Evolutionary conservation across 2,113 vertebrate genomes (phyloP).

Genomic region (Bujurquina vittata): DNA sequence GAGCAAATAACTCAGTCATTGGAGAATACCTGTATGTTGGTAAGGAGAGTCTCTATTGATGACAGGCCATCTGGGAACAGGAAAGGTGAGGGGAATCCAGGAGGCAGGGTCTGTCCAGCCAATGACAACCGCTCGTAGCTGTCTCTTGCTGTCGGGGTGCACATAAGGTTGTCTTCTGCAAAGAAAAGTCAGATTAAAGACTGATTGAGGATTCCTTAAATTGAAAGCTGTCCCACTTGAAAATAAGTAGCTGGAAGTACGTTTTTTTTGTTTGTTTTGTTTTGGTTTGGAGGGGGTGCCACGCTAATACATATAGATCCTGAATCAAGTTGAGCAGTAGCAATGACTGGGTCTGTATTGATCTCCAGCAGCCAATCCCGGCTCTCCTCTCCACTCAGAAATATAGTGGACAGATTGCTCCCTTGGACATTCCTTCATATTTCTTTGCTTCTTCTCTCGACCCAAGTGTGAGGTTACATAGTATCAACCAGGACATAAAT

Average conservation of each 20-base stretch:
- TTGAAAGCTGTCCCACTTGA: not conserved
- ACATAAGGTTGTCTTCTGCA: constrained; percentile 94
- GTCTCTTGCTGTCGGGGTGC: constrained; percentile 96
- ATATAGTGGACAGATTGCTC: constrained; percentile 49
- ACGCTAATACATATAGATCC: constrained; percentile 50
- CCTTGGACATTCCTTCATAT: constrained; percentile 86
- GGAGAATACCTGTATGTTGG: constrained; percentile 89
- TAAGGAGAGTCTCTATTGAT: constrained; percentile 99
- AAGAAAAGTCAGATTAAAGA: constrained; percentile 27
- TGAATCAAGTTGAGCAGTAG: constrained; percentile 67
- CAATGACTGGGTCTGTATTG: constrained; percentile 28
- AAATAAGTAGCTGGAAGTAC: not conserved
- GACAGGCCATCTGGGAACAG: constrained; percentile 98
- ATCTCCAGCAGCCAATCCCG: constrained; percentile 37
- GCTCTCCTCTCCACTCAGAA: constrained; percentile 60
- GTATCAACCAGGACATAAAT: constrained; percentile 90
- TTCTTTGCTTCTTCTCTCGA: constrained; percentile 71
- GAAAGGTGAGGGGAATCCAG: constrained; percentile 96
- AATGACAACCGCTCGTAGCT: constrained; percentile 97
- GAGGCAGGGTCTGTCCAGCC: constrained; percentile 92
- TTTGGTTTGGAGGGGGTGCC: not conserved
- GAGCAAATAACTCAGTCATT: not conserved
- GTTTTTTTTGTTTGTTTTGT: too few relatives aligned
- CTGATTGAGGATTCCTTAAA: not conserved
- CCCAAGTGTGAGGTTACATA: constrained; percentile 85